A percentile compares a stretch with the other conserved stretches of the same genome.
Conservation (phyloP, 2,888 invertebrate species). For the Drosophila acutilabella region DNA sequence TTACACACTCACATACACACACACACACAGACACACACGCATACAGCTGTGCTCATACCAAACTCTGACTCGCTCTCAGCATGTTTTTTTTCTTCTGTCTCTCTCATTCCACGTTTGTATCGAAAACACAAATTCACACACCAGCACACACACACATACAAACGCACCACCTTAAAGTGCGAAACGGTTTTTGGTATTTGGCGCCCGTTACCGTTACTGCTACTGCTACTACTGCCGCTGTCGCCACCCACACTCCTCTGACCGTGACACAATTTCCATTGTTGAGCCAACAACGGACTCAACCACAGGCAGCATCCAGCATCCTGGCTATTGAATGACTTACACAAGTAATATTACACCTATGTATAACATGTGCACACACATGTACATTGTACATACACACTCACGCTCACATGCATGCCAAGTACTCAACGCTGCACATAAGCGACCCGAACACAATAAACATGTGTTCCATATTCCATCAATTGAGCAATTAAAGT, state of each 20-base stretch:
- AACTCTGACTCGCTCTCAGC: slow-evolving; percentile 1
- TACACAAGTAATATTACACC: slow-evolving; percentile 32
- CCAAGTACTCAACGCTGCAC: not conserved
- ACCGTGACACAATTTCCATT: slow-evolving; percentile 79
- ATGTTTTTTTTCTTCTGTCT: slow-evolving; percentile 5
- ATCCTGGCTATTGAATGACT: slow-evolving; percentile 24
- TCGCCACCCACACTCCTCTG: slow-evolving; percentile 73
- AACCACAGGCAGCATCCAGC: slow-evolving; percentile 28
- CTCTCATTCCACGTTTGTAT: slow-evolving; percentile 17
- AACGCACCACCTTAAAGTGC: slow-evolving; percentile 48
- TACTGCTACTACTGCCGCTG: not conserved
- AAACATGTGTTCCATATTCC: not conserved
- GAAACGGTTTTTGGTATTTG: slow-evolving; percentile 44
- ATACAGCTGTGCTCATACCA: slow-evolving; percentile 19
- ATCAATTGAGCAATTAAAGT: too few species aligned
- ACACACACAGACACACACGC: slow-evolving; percentile 36
- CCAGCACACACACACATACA: slow-evolving; percentile 32
- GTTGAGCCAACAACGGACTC: slow-evolving; percentile 48
- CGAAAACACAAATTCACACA: slow-evolving; percentile 33
- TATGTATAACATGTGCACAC: not conserved
- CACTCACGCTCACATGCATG: not conserved
- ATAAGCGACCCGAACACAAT: slow-evolving; percentile 17
- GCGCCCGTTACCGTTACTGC: slow-evolving; percentile 17
- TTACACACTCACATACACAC: slow-evolving; percentile 60
- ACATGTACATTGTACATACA: not conserved